Conservation (phyloP, 2,888 invertebrate species). For the Iselma pallidipennis region DNA sequence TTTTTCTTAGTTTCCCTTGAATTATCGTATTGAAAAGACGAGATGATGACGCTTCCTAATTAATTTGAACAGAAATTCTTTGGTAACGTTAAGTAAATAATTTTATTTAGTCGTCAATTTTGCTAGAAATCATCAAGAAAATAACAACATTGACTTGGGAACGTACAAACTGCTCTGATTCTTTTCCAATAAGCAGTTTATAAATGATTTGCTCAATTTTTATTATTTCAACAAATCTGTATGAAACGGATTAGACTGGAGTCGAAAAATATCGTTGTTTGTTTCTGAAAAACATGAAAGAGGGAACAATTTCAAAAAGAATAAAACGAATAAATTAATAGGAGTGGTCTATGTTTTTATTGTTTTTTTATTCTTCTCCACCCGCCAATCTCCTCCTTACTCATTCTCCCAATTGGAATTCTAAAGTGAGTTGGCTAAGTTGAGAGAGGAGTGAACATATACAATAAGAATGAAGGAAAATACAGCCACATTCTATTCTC, state of each 20-base stretch:
- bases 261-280: too few species aligned
- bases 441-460: conserved; percentile 13
- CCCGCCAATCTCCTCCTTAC: background rate
- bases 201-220: too few species aligned
- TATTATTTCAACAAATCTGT: background rate
- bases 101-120: too few species aligned
- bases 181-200: background rate
- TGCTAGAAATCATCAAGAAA: too few species aligned
- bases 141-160: too few species aligned
- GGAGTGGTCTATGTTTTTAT: conserved; percentile 37
- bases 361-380: conserved; percentile 26
- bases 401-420: conserved; percentile 27
- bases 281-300: background rate
- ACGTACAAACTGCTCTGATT: background rate
- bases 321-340: conserved; percentile 37
- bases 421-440: conserved; percentile 30
- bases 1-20: background rate
- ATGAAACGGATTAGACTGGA: too few species aligned
- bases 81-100: too few species aligned
- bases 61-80: background rate
- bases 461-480: conserved; percentile 26
- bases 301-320: conserved; percentile 26
- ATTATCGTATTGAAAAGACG: background rate
- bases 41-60: background rate
- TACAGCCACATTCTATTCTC: conserved; percentile 29